Base-by-base conservation (phyloP, 2,113 vertebrate species). In the Isichthys henryi region DNA sequence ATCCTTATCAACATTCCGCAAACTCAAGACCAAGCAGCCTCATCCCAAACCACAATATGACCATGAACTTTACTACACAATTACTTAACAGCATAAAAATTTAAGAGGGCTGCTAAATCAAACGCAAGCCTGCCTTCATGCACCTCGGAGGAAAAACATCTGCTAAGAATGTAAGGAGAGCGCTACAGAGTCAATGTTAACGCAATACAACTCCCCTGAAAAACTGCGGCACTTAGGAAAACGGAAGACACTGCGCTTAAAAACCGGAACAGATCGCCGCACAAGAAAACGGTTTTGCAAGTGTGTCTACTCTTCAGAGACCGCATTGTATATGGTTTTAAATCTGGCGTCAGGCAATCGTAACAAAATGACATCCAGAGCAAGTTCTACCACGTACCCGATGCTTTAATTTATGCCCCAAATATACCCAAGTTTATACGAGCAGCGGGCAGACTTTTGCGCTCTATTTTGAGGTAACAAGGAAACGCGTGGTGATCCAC, bases 401-500 rank as follows among this genome's bases (percentile, higher is more conserved):
- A 31, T 70, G 62, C n/a, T 70, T 86, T 15, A 50, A 17, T 35
- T 31, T 27, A n/a, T 86, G 21, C 46, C 46, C 83, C 83, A 48
- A 50, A 86, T 86, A 50, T 23, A 35, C 23, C 27, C 13, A n/a
- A 86, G 82, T 85, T 52, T 31, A 86, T 35, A 31, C 49, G 39
- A 50, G 21, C 10, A 46, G 46, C 46, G 4, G 46, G 3, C 13
- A 49, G 49, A 86, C 49, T 50, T n/a, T 27, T 86, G 83, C 46
- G 46, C 83, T 49, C 83, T 86, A 86, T 86, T 86, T 86, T 86
- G 83, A 86, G 83, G 43, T 49, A 86, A 50, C 83, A 50, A 86
- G 84, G 49, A 86, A 86, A 86, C 84, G 13, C 84, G 48, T 52
- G 27, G 49, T 50, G 84, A 17, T 86, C 84, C 84, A 6, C 11